Base-by-base conservation (phyloP, 2,797 vertebrate genomes). In the Ptychadena robeensis region DNA sequence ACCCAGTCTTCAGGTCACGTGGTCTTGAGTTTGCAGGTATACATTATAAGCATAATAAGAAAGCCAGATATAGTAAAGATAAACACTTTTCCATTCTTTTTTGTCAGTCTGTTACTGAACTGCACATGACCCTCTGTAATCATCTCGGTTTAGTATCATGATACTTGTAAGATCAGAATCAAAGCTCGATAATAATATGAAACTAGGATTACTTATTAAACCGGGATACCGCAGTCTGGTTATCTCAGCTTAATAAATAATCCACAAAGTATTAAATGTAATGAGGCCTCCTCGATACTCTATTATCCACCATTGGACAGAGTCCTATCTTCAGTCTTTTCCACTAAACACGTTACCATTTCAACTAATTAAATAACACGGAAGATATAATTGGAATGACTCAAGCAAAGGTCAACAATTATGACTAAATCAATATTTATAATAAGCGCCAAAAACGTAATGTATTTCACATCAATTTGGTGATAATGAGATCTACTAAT, bases 241-340 rank as follows among this genome's bases (percentile, higher is more conserved):
- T 74, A 59, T 25, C 57, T 59, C 12, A 38, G 38, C 73, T 82
- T 73, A 81, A 82, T 67, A 81, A 73, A 73, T 66, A 82, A 75
- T 74, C 80, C 28, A 11, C 9, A 57, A 30, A 31, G 65, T 68
- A 75, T 73, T 75, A 75, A 59, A 57, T 68, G 70, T 75, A 82
- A 75, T 75, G 27, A 68, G 68, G 73, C 27, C 4, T 15, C 44
- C 8, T n/a, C 66, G 40, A 64, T 63, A 3, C 22, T 28, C 65
- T 30, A 65, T 64, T 76, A 69, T 82, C 73, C 59, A 38, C 44
- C 34, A 59, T 73, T 61, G 71, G 44, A 32, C 32, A 61, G 48
- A 63, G 68, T 31, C 44, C 18, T 38, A 12, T 69, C 64, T 74
- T 37, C 27, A 25, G 48, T 9, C 57, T 14, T n/a, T 18, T 63